Base-by-base conservation (phyloP, 2,113 vertebrate genomes). In the Strigops habroptila region DNA sequence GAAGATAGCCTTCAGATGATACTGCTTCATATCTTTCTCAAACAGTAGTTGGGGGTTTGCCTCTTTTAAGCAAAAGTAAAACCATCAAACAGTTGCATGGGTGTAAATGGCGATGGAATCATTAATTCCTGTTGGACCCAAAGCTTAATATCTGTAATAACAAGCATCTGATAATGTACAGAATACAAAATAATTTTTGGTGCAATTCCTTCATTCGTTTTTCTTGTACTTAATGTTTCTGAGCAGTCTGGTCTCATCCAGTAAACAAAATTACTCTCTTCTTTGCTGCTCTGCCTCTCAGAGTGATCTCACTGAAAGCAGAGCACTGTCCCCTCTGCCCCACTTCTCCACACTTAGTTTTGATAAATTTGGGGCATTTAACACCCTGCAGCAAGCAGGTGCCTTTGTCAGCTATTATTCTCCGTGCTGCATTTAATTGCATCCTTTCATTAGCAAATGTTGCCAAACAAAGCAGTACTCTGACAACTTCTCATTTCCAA, bases 401-500 rank as follows among this genome's bases (percentile, higher is more conserved):
- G 10, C 63, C 16, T 35, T 63, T 75, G 39, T 46, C 59, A 86
- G 23, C 13, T 39, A 77, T 68, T 48, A 39, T 37, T n/a, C 52
- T 90, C 76, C 59, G 67, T 73, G n/a, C 25, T 64, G 49, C 59
- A 87, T 30, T 64, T 67, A 88, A 79, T 23, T 39, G 14, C 86
- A 94, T 68, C 31, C 55, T 86, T 89, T 78, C 69, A 46, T 71
- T n/a, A 86, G 44, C 73, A 87, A 91, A 57, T 6, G 22, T 24
- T 93, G 69, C 88, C 94, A 88, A 91, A 91, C 53, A 74, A 90
- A 96, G 87, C 65, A 70, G 25, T 48, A 27, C 35, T 35, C 53
- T 24, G 15, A 82, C 83, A 95, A 28, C 82, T 88, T 86, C 79
- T 80, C 67, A 85, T 96, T 97, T 65, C 77, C 67, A 88, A 83